Evolutionary conservation across 2,888 invertebrate genomes (phyloP).

Genomic region (Synanthedon tipuliformis): DNA sequence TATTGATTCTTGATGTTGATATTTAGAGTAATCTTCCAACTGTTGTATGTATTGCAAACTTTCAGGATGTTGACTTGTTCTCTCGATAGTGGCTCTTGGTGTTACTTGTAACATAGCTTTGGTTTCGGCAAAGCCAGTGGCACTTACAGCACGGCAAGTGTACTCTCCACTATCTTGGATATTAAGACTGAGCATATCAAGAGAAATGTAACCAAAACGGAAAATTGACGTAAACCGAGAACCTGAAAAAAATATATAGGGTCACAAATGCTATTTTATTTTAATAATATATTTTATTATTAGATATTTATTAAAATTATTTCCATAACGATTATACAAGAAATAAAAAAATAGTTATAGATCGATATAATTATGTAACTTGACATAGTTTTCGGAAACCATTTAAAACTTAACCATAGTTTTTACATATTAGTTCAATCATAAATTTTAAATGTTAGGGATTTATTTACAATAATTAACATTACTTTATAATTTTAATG

Average conservation of each 20-base stretch:
- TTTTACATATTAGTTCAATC: too few relatives aligned
- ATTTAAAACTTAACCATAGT: too few relatives aligned
- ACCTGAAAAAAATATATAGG: conserved; percentile 68
- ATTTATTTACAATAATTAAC: too few relatives aligned
- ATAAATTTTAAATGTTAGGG: too few relatives aligned
- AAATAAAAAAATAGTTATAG: too few relatives aligned
- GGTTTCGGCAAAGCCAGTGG: conserved; percentile 88
- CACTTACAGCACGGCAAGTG: conserved; percentile 87
- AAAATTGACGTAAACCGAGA: conserved; percentile 95
- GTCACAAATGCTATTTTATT: background rate
- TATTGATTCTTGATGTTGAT: conserved; percentile 85
- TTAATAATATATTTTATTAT: background rate
- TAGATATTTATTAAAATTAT: background rate
- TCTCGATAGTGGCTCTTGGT: conserved; percentile 86
- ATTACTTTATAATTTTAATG: too few relatives aligned
- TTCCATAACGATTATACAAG: too few relatives aligned
- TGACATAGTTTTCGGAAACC: too few relatives aligned
- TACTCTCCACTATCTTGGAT: conserved; percentile 91
- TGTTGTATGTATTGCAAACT: conserved; percentile 91
- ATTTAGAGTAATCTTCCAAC: conserved; percentile 89
- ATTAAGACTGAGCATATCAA: conserved; percentile 89
- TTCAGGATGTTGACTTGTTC: conserved; percentile 90
- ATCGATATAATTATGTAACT: background rate
- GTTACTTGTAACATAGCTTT: conserved; percentile 84
- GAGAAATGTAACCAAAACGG: conserved; percentile 97